These are phyloP conservation scores for Nymphicus hollandicus DNA, from an alignment of 2,113 vertebrate genomes.

Conservation along the genomic window DNA sequence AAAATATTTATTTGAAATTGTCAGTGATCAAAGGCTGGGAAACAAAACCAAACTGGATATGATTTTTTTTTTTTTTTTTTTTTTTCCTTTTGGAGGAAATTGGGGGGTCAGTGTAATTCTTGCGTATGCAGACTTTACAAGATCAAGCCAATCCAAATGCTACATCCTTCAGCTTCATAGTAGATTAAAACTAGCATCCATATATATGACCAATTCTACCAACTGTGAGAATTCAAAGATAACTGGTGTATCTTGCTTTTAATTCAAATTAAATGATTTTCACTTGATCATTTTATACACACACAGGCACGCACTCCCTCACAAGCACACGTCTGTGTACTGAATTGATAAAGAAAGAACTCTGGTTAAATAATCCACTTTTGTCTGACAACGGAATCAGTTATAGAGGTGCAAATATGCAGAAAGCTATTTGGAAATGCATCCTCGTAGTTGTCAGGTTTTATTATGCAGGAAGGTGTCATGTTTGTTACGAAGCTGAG, in stretches of 20 bases:
- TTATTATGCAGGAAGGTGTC: slow-evolving; percentile 99
- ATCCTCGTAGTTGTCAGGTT: slow-evolving; percentile 99
- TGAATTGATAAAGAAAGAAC: slow-evolving; percentile 85
- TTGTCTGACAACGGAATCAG: slow-evolving; percentile 97
- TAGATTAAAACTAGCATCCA: neutral
- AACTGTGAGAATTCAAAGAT: slow-evolving; percentile 13
- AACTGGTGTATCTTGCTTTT: slow-evolving; percentile 41
- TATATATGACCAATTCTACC: neutral
- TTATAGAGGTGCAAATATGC: slow-evolving; percentile 99
- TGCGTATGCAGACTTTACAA: slow-evolving; percentile 72
- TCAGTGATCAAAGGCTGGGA: too few species aligned
- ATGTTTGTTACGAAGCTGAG: slow-evolving; percentile 99
- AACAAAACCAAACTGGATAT: slow-evolving; percentile 60
- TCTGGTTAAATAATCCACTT: slow-evolving; percentile 97
- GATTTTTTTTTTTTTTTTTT: slow-evolving; percentile 47
- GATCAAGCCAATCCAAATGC: slow-evolving; percentile 51
- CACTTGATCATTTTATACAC: slow-evolving; percentile 65
- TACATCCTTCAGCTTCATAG: slow-evolving; percentile 45
- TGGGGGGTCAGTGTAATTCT: slow-evolving; percentile 75
- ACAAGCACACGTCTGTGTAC: slow-evolving; percentile 68
- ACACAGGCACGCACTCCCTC: neutral
- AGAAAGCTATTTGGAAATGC: slow-evolving; percentile 99
- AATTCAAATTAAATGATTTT: slow-evolving; percentile 72
- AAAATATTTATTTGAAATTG: too few species aligned
- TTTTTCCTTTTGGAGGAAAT: slow-evolving; percentile 55